A percentile compares a stretch with the other conserved stretches of the same genome.
phyloP scores from a whole-genome alignment of 1,140 invertebrate genomes.

The Cyphomyrmex costatus region DNA sequence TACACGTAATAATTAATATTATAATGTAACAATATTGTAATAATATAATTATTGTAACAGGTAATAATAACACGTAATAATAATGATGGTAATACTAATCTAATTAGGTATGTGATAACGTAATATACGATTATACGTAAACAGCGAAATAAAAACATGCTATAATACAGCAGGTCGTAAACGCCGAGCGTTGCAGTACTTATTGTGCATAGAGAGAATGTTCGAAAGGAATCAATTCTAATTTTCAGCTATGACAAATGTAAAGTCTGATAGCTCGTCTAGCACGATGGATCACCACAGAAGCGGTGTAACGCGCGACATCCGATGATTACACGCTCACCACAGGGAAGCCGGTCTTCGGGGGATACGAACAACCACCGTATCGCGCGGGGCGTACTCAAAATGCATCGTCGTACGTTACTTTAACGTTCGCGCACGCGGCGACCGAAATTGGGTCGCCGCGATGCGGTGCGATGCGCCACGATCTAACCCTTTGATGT shows the following conservation, averaged over 20 bases:
- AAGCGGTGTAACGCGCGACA: neutral
- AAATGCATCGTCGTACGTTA: constrained; percentile 30
- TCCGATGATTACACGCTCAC: neutral
- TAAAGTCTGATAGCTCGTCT: neutral
- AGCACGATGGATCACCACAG: neutral
- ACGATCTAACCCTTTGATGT: constrained; percentile 56
- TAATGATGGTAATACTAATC: neutral
- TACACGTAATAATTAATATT: neutral
- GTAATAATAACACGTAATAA: neutral
- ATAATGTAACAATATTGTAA: no score
- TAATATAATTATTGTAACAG: no score
- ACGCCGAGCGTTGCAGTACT: neutral
- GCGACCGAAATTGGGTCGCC: constrained; percentile 61
- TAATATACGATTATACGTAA: neutral
- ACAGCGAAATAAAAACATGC: neutral
- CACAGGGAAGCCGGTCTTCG: neutral
- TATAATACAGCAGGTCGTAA: neutral
- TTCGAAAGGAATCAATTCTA: neutral
- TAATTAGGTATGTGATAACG: neutral
- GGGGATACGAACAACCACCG: neutral
- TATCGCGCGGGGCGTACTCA: constrained; percentile 5
- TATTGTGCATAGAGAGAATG: neutral
- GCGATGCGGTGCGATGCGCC: constrained; percentile 66
- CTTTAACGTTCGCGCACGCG: constrained; percentile 28
- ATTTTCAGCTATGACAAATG: neutral